Evolutionary conservation across 2,888 invertebrate species (phyloP).

Genomic region (Lasioglossum vierecki): DNA sequence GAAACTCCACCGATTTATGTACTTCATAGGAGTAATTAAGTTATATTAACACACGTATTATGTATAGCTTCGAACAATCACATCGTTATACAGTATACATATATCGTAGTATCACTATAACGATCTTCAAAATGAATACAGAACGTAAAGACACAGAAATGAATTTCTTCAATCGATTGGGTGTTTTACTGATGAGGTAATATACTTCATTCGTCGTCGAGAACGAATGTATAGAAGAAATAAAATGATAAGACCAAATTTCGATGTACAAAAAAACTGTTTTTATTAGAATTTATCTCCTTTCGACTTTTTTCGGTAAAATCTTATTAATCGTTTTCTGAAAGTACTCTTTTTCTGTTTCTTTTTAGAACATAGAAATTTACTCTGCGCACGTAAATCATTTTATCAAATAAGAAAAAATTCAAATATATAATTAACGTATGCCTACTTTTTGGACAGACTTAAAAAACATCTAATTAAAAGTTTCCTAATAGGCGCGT

Average conservation of each 20-base stretch:
- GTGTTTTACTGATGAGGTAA: background rate
- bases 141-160: conserved; percentile 5
- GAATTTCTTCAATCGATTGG: background rate
- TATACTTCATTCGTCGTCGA: background rate
- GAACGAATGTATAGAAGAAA: conserved; percentile 30
- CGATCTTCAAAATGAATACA: conserved; percentile 1
- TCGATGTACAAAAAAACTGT: conserved; percentile 70
- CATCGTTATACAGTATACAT: conserved; percentile 22
- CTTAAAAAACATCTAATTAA: conserved; percentile 40
- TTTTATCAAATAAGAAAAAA: conserved; percentile 28
- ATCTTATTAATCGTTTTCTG: conserved; percentile 52
- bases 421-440: conserved; percentile 17
- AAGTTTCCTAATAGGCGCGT: conserved; percentile 50
- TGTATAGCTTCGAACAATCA: conserved; percentile 21
- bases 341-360: conserved; percentile 25
- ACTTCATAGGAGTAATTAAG: conserved; percentile 19
- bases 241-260: conserved; percentile 55
- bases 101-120: conserved; percentile 14
- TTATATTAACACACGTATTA: conserved; percentile 33
- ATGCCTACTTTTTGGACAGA: conserved; percentile 25
- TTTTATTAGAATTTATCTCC: conserved; percentile 61
- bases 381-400: conserved; percentile 40
- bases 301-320: conserved; percentile 46
- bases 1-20: conserved; percentile 26
- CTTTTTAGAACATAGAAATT: conserved; percentile 56